Conservation (phyloP, 1,140 invertebrate species). For the Trypoxylus dichotomus region DNA sequence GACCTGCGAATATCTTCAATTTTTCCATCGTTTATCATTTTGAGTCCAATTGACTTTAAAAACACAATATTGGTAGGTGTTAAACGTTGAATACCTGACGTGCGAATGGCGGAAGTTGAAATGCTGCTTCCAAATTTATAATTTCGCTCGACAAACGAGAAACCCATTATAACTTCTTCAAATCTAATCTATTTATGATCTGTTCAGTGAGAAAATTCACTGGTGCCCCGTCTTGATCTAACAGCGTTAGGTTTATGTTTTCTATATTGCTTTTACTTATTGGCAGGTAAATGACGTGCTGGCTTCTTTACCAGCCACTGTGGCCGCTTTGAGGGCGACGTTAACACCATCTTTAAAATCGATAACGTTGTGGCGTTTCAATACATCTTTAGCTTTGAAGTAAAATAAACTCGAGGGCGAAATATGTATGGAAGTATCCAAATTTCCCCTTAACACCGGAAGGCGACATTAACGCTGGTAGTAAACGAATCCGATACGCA, state of each 20-base stretch:
- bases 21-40: neutral
- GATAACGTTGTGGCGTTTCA: neutral
- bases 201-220: slow-evolving; percentile 41
- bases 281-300: slow-evolving; percentile 34
- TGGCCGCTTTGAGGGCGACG: slow-evolving; percentile 9
- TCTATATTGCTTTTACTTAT: slow-evolving; percentile 31
- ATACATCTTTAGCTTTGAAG: neutral
- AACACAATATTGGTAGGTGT: neutral
- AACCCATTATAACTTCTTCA: neutral
- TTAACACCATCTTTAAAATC: slow-evolving; percentile 11
- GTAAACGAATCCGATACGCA: slow-evolving; percentile 44
- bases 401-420: slow-evolving; percentile 45
- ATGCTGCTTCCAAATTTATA: neutral
- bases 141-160: neutral
- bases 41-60: neutral
- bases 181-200: slow-evolving; percentile 31
- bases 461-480: slow-evolving; percentile 37
- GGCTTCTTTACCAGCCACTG: slow-evolving; percentile 27
- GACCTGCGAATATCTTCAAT: slow-evolving; percentile 5
- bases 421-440: slow-evolving; percentile 41
- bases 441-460: slow-evolving; percentile 37
- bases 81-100: neutral
- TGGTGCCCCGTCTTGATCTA: too few species aligned
- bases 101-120: neutral
- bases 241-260: slow-evolving; percentile 35